Conservation (phyloP, 2,113 vertebrate genomes). For the Bungarus multicinctus region DNA sequence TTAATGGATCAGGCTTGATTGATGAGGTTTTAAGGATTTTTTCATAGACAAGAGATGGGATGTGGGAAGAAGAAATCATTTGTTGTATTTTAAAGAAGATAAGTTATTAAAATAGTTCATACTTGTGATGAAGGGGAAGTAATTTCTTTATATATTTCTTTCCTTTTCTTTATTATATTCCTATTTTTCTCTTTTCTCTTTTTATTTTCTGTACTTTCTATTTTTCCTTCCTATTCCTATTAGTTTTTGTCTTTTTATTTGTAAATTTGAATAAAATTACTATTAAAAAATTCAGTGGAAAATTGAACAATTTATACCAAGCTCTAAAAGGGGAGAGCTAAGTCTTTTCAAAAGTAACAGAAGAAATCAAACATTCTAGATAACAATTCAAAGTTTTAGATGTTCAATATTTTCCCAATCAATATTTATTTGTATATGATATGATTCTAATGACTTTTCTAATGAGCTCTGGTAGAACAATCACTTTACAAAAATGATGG, state of each 20-base stretch:
- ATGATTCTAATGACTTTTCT: constrained; percentile 66
- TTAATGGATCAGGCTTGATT: not conserved
- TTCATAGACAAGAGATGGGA: not conserved
- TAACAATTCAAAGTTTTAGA: constrained; percentile 79
- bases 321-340: constrained; percentile 71
- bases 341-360: constrained; percentile 65
- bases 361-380: constrained; percentile 65
- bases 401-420: constrained; percentile 78
- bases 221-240: not conserved
- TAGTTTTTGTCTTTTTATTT: not conserved
- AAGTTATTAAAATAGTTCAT: not conserved
- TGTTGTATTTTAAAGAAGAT: not conserved
- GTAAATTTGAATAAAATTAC: not conserved
- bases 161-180: not conserved
- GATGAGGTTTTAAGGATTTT: not conserved
- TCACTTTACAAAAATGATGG: constrained; percentile 72
- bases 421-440: constrained; percentile 81
- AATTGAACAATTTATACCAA: constrained; percentile 71
- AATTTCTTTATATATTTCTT: not conserved
- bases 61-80: not conserved
- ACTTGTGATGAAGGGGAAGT: not conserved
- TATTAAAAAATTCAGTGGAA: constrained; percentile 68
- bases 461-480: constrained; percentile 75
- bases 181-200: not conserved
- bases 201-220: not conserved